Conservation (phyloP, 2,797 vertebrate species). For the Dromococcyx pavoninus region DNA sequence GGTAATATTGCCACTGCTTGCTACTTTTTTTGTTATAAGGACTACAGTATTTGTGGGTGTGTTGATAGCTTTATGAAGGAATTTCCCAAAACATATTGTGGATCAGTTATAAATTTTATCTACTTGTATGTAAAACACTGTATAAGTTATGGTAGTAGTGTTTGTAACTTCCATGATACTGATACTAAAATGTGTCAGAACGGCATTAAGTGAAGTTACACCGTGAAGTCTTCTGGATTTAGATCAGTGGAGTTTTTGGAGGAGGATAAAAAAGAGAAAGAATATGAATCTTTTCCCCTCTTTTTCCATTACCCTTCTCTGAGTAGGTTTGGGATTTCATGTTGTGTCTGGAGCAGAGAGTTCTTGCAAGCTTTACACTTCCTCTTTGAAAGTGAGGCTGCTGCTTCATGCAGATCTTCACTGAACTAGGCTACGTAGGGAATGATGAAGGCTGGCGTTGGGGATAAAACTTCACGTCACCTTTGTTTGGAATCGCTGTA, state of each 20-base stretch:
- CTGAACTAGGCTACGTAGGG: not conserved
- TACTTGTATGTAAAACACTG: not conserved
- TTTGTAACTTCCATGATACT: not conserved
- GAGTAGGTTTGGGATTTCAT: not conserved
- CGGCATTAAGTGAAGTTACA: not conserved
- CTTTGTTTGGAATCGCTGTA: not conserved
- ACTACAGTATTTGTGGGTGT: not conserved
- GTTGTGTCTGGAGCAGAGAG: not conserved
- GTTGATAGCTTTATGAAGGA: not conserved
- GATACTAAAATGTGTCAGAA: not conserved
- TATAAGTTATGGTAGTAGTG: not conserved
- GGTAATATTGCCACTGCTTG: constrained; percentile 75
- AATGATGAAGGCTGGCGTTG: not conserved
- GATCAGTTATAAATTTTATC: not conserved
- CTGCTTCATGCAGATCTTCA: not conserved
- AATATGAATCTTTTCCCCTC: not conserved
- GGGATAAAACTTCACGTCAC: not conserved
- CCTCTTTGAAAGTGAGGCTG: not conserved
- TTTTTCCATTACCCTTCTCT: not conserved
- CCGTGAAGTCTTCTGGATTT: not conserved
- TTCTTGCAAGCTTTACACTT: not conserved
- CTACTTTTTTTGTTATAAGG: not conserved
- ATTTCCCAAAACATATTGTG: not conserved
- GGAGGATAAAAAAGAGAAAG: not conserved
- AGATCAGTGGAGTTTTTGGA: not conserved